These are phyloP conservation scores for Trypoxylus dichotomus DNA, from an alignment of 1,140 invertebrate genomes.

Conservation along the genomic window DNA sequence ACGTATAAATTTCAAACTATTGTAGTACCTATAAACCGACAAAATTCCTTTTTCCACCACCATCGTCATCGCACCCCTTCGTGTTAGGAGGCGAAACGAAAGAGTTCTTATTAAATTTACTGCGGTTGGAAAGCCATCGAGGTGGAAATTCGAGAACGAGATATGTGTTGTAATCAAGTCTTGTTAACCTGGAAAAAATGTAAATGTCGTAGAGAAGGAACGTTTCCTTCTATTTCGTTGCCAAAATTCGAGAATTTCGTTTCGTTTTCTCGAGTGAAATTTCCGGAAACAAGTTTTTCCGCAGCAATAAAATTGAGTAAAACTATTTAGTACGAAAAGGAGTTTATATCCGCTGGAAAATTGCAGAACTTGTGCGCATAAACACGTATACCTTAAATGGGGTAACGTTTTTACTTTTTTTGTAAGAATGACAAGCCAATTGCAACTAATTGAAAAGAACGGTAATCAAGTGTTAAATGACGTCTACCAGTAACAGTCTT, in stretches of 20 bases:
- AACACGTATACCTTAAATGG: too few relatives aligned
- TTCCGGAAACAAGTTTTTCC: not conserved
- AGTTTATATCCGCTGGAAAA: too few relatives aligned
- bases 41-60: not conserved
- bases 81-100: slow-evolving; percentile 5
- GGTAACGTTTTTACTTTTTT: too few relatives aligned
- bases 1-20: slow-evolving; percentile 5
- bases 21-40: not conserved
- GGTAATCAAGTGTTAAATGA: too few relatives aligned
- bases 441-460: too few relatives aligned
- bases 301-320: not conserved
- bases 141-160: not conserved
- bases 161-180: slow-evolving; percentile 24
- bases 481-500: too few relatives aligned
- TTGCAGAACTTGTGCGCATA: too few relatives aligned
- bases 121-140: not conserved
- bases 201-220: not conserved
- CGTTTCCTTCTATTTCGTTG: not conserved
- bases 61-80: not conserved
- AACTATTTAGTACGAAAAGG: not conserved
- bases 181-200: slow-evolving; percentile 1
- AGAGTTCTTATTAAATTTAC: slow-evolving; percentile 21
- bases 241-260: not conserved
- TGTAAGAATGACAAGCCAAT: too few relatives aligned
- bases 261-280: not conserved